Evolutionary conservation across 2,797 vertebrate genomes (phyloP).

Genomic region (Pantherophis vulpinus): DNA sequence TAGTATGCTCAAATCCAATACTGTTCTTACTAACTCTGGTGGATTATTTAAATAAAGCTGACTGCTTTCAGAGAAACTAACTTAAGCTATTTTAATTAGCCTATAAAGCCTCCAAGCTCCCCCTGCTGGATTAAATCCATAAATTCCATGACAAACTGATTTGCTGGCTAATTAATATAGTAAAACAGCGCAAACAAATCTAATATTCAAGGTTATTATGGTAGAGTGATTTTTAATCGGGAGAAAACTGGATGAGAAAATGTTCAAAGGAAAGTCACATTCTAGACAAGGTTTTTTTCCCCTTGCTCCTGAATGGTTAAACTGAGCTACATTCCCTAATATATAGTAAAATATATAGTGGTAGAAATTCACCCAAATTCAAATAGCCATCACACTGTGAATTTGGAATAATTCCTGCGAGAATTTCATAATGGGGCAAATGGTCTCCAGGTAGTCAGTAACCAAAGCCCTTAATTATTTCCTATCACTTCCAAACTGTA

Average conservation of each 20-base stretch:
- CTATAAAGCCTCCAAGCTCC: slow-evolving; percentile 57
- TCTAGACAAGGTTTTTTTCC: neutral
- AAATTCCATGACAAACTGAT: slow-evolving; percentile 23
- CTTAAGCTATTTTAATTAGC: neutral
- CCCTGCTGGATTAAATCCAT: slow-evolving; percentile 55
- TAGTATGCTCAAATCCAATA: neutral
- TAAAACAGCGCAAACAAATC: neutral
- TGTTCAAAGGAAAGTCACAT: slow-evolving; percentile 8
- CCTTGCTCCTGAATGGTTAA: neutral
- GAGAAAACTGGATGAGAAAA: neutral
- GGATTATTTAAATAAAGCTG: slow-evolving; percentile 6
- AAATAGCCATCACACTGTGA: rapidly evolving
- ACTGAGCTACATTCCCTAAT: neutral
- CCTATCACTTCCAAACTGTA: neutral
- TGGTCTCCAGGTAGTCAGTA: neutral
- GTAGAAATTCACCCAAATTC: neutral
- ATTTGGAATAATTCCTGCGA: rapidly evolving
- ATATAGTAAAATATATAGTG: neutral
- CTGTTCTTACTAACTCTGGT: slow-evolving; percentile 20
- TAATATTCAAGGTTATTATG: neutral
- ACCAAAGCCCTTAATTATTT: neutral
- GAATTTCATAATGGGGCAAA: neutral
- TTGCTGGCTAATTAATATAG: neutral
- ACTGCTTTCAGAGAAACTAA: slow-evolving; percentile 7
- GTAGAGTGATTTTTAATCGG: neutral